Evolutionary conservation across 1,140 invertebrate species (phyloP), one percentile per base, ranked within the genome.

Genomic region (Dinothrombium tinctorium): DNA sequence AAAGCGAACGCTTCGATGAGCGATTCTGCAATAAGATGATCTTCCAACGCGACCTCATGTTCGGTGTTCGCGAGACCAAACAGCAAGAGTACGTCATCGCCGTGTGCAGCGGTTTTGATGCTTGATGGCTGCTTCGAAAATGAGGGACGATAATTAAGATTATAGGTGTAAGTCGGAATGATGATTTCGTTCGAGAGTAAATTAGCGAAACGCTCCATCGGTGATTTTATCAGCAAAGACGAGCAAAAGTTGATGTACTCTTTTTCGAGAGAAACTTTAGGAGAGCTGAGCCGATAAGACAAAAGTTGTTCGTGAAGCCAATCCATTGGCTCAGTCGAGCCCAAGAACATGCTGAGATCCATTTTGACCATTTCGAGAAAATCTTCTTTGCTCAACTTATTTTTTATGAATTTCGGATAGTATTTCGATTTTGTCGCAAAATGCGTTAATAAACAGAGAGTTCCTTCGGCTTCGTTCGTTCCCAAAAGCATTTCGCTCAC

Each of bases 81-180:
- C 6, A 42, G 22, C 17, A 49, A 48, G 0, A 51, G 20, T 3
- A 53, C 43, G 29, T 54, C 52, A 31, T 53, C 52, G 2, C 52
- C 52, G 15, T 53, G 52, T 23, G 40, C 45, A 9, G 49, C 49
- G 6, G 40, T 33, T 14, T 26, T 29, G 2, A 53, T 41, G 35
- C 50, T 52, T 5, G 39, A 11, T 1, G 51, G 52, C 2, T 47
- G 40, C 23, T 44, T 42, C 1, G 50, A 51, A 28, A 51, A 50
- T 1, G 38, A 38, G 0, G 53, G 50, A 8, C 46, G 22, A 31
- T 55, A 54, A 22, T 36, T 19, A 6, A 32, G 19, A 12, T 21
- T 6, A n/a, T 36, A 36, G 17, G 33, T 20, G 8, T 6, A 21
- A 22, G 33, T 9, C 5, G 20, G 7, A 21, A 21, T 36, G 8